Percentiles rank a stretch among this genome's conserved stretches.
phyloP scores from a whole-genome alignment of 1,140 invertebrate genomes.

The Megalopta genalis region DNA sequence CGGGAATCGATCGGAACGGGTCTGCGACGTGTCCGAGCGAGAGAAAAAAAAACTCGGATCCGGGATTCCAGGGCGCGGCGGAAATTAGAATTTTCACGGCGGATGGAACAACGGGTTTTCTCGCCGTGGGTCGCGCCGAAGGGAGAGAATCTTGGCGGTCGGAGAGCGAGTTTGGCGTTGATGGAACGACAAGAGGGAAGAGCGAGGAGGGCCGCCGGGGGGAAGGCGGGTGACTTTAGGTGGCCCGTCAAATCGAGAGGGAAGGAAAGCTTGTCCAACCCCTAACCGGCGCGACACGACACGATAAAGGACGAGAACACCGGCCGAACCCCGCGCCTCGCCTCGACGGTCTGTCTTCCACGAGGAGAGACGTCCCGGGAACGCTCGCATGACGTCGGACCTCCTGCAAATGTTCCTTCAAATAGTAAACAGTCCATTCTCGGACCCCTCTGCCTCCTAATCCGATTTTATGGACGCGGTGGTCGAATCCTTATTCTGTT shows the following conservation, averaged over 20 bases:
- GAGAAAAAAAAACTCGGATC: not conserved
- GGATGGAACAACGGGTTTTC: constrained; percentile 1
- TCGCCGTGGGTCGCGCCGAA: no score
- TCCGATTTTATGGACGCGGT: no score
- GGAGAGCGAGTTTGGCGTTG: constrained; percentile 56
- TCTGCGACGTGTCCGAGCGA: not conserved
- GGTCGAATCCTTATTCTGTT: no score
- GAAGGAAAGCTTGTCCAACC: constrained; percentile 52
- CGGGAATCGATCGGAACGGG: not conserved
- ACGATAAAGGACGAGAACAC: constrained; percentile 42
- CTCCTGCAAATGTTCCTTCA: not conserved
- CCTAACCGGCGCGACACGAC: constrained; percentile 41
- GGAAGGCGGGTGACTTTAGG: constrained; percentile 38
- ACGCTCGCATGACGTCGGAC: constrained; percentile 24
- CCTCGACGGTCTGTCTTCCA: constrained; percentile 49
- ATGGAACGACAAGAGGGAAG: constrained; percentile 51
- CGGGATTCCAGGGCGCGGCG: not conserved
- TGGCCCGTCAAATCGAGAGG: constrained; percentile 56
- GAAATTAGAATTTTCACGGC: constrained; percentile 46
- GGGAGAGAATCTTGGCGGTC: not conserved
- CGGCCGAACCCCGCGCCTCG: constrained; percentile 21
- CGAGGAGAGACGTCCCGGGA: no score
- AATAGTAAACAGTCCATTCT: no score
- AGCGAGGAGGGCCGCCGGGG: no score
- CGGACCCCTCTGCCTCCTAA: no score